Evolutionary conservation across 1,140 invertebrate species (phyloP).

Genomic region (Lepidurus couesii): DNA sequence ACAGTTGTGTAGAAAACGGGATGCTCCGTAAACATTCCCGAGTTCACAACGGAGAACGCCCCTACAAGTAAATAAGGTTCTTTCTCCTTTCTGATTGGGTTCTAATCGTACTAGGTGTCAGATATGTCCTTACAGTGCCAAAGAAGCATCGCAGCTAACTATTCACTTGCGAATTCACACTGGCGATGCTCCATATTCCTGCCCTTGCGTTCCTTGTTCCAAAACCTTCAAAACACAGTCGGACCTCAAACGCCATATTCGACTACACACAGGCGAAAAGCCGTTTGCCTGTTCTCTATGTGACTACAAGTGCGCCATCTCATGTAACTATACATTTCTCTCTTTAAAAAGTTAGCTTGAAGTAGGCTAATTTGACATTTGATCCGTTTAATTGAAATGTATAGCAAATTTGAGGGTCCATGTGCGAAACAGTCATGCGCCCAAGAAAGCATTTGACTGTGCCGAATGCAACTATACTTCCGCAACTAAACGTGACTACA

Average conservation of each 20-base stretch:
- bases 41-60: constrained; percentile 41
- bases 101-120: constrained; percentile 44
- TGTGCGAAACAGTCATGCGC: background rate
- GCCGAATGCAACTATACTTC: background rate
- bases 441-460: background rate
- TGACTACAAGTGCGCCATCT: constrained; percentile 42
- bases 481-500: background rate
- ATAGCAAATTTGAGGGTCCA: background rate
- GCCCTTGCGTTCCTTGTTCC: constrained; percentile 41
- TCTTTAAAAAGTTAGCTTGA: constrained; percentile 27
- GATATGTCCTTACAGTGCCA: constrained; percentile 47
- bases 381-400: background rate
- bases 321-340: constrained; percentile 33
- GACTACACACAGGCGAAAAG: constrained; percentile 44
- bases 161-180: constrained; percentile 49
- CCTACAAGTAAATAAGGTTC: constrained; percentile 42
- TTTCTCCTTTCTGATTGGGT: background rate
- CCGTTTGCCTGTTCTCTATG: constrained; percentile 45
- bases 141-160: constrained; percentile 47
- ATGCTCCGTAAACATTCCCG: constrained; percentile 41
- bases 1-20: constrained; percentile 39
- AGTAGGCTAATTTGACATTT: background rate
- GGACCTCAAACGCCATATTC: constrained; percentile 45
- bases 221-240: constrained; percentile 49
- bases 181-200: constrained; percentile 46